Evolutionary conservation across 1,140 invertebrate species (phyloP).

Genomic region (Drosophila micromelanica): DNA sequence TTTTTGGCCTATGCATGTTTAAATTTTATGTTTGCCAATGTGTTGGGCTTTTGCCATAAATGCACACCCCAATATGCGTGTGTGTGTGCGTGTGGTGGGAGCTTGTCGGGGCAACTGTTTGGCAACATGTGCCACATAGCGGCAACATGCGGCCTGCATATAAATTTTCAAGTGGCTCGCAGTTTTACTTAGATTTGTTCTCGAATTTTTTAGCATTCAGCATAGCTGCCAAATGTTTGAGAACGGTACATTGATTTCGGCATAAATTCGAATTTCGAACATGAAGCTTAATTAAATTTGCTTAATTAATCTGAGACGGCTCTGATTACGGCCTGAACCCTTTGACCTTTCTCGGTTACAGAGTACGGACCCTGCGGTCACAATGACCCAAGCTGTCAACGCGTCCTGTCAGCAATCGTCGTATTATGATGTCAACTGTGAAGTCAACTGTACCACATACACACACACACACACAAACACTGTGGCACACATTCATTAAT

Average conservation of each 20-base stretch:
- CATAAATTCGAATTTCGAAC: constrained; percentile 7
- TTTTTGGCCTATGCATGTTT: constrained; percentile 81
- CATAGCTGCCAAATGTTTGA: constrained; percentile 9
- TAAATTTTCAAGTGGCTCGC: constrained; percentile 61
- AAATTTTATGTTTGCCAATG: constrained; percentile 82
- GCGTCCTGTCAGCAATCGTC: constrained; percentile 61
- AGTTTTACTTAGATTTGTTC: constrained; percentile 45
- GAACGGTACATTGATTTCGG: constrained; percentile 35
- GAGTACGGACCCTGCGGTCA: constrained; percentile 4
- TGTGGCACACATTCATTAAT: constrained; percentile 65
- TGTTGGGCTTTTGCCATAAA: constrained; percentile 68
- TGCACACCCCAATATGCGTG: constrained; percentile 31
- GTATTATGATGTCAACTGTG: constrained; percentile 76
- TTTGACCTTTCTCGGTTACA: constrained; percentile 34
- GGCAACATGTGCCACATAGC: constrained; percentile 68
- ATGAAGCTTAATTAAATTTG: constrained; percentile 52
- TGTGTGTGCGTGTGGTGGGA: constrained; percentile 9
- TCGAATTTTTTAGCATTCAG: constrained; percentile 6
- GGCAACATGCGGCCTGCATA: constrained; percentile 74
- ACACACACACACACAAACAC: constrained; percentile 8
- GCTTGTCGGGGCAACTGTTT: constrained; percentile 68
- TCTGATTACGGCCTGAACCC: constrained; percentile 22
- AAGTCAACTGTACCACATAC: constrained; percentile 55
- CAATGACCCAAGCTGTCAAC: constrained; percentile 52
- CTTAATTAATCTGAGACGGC: constrained; percentile 38